Conservation (phyloP, 2,797 vertebrate species). For the Acanthis flammea region DNA sequence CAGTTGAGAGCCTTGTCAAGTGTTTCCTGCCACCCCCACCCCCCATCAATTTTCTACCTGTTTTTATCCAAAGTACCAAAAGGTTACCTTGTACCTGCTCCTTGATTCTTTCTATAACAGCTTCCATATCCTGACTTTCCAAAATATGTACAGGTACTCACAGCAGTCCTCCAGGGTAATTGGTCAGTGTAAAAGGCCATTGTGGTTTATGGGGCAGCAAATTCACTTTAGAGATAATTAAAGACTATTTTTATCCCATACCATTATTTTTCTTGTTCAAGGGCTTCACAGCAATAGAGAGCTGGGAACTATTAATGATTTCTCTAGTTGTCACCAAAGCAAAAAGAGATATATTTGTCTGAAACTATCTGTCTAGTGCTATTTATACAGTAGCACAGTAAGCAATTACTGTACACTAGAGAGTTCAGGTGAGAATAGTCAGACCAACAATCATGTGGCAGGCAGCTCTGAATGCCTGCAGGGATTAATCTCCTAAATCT, state of each 20-base stretch:
- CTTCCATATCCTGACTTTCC: background rate
- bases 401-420: background rate
- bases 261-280: background rate
- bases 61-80: background rate
- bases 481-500: background rate
- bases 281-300: background rate
- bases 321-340: background rate
- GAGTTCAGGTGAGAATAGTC: background rate
- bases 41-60: background rate
- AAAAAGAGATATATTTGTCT: background rate
- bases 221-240: constrained; percentile 30
- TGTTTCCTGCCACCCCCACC: rapidly evolving
- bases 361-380: background rate
- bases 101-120: background rate
- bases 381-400: background rate
- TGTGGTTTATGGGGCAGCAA: background rate
- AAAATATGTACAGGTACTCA: background rate
- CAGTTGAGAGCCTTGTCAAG: background rate
- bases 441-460: background rate
- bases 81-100: background rate
- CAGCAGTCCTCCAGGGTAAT: background rate
- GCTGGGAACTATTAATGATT: background rate
- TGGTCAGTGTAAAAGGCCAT: constrained; percentile 2
- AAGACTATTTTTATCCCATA: constrained; percentile 29
- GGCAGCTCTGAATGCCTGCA: background rate